Conservation (phyloP, 2,888 invertebrate species). For the Calameuta filiformis region DNA sequence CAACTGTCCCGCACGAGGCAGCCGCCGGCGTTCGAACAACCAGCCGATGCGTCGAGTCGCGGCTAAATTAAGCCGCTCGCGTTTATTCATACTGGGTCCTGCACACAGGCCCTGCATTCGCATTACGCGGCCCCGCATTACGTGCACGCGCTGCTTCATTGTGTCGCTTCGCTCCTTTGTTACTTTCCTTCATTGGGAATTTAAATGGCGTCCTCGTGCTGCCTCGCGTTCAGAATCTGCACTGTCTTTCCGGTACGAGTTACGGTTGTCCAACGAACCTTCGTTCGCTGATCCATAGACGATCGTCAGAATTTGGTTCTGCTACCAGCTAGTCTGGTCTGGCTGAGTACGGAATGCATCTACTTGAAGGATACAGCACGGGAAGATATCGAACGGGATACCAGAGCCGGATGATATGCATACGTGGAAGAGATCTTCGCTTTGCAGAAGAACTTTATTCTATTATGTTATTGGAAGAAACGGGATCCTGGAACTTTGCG, state of each 20-base stretch:
- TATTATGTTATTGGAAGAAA: constrained; percentile 25
- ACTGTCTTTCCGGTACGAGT: too few species aligned
- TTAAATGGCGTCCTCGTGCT: constrained; percentile 31
- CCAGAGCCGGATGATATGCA: neutral
- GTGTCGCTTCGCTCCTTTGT: constrained; percentile 39
- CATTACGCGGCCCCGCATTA: neutral
- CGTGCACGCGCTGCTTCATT: constrained; percentile 19
- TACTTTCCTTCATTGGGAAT: constrained; percentile 43
- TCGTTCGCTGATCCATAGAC: neutral
- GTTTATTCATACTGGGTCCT: neutral
- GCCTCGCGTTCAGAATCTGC: too few species aligned
- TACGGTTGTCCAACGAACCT: neutral
- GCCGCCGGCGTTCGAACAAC: constrained; percentile 43
- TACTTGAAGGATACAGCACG: neutral
- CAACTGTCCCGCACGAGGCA: constrained; percentile 49
- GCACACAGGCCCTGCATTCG: neutral
- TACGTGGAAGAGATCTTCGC: constrained; percentile 5
- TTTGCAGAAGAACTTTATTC: constrained; percentile 16
- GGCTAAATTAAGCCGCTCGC: constrained; percentile 51
- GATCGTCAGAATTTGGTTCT: neutral
- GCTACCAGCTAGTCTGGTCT: neutral
- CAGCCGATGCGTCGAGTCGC: constrained; percentile 25
- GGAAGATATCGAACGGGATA: neutral
- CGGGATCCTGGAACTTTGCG: neutral
- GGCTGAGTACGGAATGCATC: neutral